Evolutionary conservation across 2,888 invertebrate species (phyloP).

Genomic region (Conomelus anceps): DNA sequence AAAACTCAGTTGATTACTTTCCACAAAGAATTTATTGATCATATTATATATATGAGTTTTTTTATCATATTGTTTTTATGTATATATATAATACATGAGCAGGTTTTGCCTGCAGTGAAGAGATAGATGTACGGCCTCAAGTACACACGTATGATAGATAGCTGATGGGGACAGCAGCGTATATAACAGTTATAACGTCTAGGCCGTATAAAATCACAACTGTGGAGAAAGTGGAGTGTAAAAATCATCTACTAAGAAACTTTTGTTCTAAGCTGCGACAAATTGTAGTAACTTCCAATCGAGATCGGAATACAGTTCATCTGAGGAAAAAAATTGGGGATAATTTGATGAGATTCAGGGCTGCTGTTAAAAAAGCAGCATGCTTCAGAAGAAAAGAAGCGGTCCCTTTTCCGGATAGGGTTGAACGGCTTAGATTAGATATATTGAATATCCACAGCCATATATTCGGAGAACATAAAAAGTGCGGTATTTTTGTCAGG

Average conservation of each 20-base stretch:
- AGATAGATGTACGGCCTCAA: too few species aligned
- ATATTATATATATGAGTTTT: too few species aligned
- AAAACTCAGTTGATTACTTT: too few species aligned
- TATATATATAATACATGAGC: too few species aligned
- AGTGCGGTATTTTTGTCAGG: neutral
- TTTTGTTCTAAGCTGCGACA: constrained; percentile 18
- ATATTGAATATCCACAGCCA: constrained; percentile 3
- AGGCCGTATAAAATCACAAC: constrained; percentile 33
- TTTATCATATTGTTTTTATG: too few species aligned
- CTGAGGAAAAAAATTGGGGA: neutral
- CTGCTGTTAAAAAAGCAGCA: constrained; percentile 11
- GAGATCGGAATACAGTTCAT: neutral
- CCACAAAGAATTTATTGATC: too few species aligned
- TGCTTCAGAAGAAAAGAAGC: neutral
- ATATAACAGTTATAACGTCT: neutral
- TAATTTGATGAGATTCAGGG: neutral
- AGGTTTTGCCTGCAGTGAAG: too few species aligned
- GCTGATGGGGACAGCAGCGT: too few species aligned
- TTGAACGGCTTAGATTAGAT: neutral
- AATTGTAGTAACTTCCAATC: neutral
- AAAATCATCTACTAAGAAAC: constrained; percentile 35
- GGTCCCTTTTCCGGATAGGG: neutral
- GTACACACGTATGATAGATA: too few species aligned
- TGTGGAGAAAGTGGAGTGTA: constrained; percentile 38
- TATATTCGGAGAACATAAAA: constrained; percentile 1